Base-by-base conservation (phyloP, 2,113 vertebrate species). In the Lepus americanus region DNA sequence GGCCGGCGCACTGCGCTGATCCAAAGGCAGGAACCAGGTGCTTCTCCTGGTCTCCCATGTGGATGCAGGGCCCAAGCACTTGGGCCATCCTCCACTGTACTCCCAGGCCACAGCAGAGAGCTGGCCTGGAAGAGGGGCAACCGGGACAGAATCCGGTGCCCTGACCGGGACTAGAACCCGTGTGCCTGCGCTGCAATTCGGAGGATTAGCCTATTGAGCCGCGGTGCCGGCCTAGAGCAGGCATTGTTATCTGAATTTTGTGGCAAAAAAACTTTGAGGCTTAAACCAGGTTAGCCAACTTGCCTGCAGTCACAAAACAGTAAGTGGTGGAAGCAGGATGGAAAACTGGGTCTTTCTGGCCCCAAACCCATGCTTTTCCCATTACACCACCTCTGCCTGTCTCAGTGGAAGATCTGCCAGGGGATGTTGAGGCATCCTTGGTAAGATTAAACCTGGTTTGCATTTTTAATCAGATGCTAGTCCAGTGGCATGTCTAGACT, bases 211-310 rank as follows among this genome's bases (percentile, higher is more conserved):
- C 36, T 36, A 36, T 36, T 36, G 36, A 36, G 36, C 36, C 36
- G 36, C 36, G 36, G 36, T 36, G 36, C 36, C 36, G 36, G 36
- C 36, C 36, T 44, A 36, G 80, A 63, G 22, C 33, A 93, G 92
- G 22, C 44, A 66, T 86, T 79, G 36, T 82, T 70, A 69, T 80
- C 78, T 92, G 36, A 74, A 66, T 76, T 95, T 87, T 93, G 69
- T 44, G 49, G 80, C 53, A 44, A 51, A 96, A 95, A 70, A 95
- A 92, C 80, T 59, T 1, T 27, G 83, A 94, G n/a, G 53, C n/a
- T 64, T 84, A 77, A 89, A 66, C 76, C 22, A 92, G 72, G 63
- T 69, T 87, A 81, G 87, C 61, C 36, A 95, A 92, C 67, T 94
- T 83, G 61, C 84, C 55, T 0, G 11, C 0, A 4, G 94, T 84